Percentiles rank a stretch among this genome's conserved stretches.
Evolutionary conservation across 1,140 invertebrate genomes (phyloP).

Genomic region (Cecropterus lyciades): DNA sequence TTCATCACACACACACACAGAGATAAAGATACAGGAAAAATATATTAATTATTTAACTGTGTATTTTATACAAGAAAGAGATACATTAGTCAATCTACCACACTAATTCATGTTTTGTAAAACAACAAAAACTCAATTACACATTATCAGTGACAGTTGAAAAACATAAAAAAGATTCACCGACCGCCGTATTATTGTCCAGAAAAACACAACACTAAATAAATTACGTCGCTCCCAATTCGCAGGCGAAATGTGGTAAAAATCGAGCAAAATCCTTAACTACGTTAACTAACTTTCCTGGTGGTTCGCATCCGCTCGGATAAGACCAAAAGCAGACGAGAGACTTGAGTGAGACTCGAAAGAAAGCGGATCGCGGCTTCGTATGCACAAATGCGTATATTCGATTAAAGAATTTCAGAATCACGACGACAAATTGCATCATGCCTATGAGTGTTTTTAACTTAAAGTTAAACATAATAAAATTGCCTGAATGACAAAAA

Average conservation of each 20-base stretch:
- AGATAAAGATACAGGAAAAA: too few species aligned
- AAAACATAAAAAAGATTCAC: conserved; percentile 6
- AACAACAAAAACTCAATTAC: conserved; percentile 11
- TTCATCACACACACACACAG: too few species aligned
- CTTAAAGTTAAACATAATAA: too few species aligned
- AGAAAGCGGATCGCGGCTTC: background rate
- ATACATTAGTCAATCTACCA: too few species aligned
- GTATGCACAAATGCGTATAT: conserved; percentile 8
- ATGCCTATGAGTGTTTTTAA: too few species aligned
- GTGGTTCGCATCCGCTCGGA: conserved; percentile 18
- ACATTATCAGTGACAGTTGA: conserved; percentile 28
- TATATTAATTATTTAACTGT: too few species aligned
- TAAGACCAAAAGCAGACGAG: conserved; percentile 1
- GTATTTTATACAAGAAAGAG: too few species aligned
- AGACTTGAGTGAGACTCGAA: background rate
- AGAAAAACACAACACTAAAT: conserved; percentile 41
- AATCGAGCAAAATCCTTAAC: conserved; percentile 41
- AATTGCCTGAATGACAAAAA: too few species aligned
- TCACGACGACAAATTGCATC: too few species aligned
- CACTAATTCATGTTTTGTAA: background rate
- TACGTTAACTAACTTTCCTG: conserved; percentile 39
- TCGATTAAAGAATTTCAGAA: background rate
- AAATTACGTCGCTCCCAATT: conserved; percentile 42
- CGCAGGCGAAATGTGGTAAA: conserved; percentile 35
- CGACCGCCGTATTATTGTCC: conserved; percentile 32